Evolutionary conservation across 2,797 vertebrate species (phyloP).

Genomic region (Spheniscus humboldti): DNA sequence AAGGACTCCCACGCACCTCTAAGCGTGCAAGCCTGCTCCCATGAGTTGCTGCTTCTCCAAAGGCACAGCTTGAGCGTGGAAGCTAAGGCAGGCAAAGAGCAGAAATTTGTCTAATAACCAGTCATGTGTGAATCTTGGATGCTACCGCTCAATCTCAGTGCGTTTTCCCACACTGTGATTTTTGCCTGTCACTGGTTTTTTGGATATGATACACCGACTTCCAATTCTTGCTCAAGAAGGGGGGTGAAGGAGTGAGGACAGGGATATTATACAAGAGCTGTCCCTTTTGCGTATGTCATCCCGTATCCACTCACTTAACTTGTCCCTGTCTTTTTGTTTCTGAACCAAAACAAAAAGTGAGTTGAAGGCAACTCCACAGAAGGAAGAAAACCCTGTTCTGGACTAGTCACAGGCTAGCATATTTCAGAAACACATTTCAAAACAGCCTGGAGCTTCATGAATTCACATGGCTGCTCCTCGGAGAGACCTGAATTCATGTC

Average conservation of each 20-base stretch:
- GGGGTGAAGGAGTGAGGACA: fast-evolving
- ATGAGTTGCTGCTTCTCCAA: background rate
- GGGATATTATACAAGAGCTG: background rate
- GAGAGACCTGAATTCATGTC: background rate
- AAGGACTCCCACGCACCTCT: background rate
- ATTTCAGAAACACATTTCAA: background rate
- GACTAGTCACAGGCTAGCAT: background rate
- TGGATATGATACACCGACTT: background rate
- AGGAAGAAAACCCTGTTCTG: background rate
- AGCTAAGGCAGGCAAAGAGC: background rate
- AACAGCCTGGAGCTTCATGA: background rate
- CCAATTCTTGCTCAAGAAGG: background rate
- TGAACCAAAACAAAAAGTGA: background rate
- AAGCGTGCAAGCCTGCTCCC: background rate
- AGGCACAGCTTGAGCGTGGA: background rate
- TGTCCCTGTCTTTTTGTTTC: background rate
- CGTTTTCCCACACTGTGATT: background rate
- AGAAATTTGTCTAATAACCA: background rate
- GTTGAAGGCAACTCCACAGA: background rate
- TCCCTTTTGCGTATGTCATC: background rate
- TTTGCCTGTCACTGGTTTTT: background rate
- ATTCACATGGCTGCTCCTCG: background rate
- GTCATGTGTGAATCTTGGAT: background rate
- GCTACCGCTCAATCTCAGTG: background rate
- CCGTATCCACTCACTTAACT: background rate